phyloP scores from a whole-genome alignment of 2,888 invertebrate genomes.

The Allolobophora icterica region DNA sequence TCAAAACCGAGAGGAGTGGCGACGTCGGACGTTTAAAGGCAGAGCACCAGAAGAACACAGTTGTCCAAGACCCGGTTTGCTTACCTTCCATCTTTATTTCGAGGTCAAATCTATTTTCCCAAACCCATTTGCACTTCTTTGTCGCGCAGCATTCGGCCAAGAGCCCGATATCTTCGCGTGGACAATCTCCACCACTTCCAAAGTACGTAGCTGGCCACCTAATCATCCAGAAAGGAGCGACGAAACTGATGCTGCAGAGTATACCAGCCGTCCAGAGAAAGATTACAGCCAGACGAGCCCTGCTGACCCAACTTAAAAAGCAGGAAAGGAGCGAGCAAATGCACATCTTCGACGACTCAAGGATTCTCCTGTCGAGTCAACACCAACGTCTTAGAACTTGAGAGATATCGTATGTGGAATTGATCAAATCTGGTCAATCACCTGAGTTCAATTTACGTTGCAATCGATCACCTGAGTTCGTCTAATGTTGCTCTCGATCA shows the following conservation, averaged over 20 bases:
- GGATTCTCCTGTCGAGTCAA: not conserved
- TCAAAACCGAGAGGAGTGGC: too few species aligned
- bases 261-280: not conserved
- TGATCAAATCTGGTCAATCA: not conserved
- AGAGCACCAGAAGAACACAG: too few species aligned
- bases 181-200: not conserved
- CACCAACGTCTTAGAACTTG: not conserved
- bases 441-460: not conserved
- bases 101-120: not conserved
- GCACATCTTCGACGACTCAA: not conserved
- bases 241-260: slow-evolving; percentile 9
- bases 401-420: too few species aligned
- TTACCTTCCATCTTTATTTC: not conserved
- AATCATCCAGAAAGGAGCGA: not conserved
- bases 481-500: too few species aligned
- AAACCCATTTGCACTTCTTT: not conserved
- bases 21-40: too few species aligned
- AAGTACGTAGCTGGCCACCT: not conserved
- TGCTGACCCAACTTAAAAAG: not conserved
- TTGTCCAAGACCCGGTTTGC: not conserved
- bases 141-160: not conserved
- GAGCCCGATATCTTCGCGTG: not conserved
- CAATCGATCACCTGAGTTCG: too few species aligned
- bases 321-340: not conserved
- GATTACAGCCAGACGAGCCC: not conserved